Evolutionary conservation across 2,113 vertebrate genomes (phyloP), one percentile per base, ranked within the genome.

Genomic region (Hoplias malabaricus): DNA sequence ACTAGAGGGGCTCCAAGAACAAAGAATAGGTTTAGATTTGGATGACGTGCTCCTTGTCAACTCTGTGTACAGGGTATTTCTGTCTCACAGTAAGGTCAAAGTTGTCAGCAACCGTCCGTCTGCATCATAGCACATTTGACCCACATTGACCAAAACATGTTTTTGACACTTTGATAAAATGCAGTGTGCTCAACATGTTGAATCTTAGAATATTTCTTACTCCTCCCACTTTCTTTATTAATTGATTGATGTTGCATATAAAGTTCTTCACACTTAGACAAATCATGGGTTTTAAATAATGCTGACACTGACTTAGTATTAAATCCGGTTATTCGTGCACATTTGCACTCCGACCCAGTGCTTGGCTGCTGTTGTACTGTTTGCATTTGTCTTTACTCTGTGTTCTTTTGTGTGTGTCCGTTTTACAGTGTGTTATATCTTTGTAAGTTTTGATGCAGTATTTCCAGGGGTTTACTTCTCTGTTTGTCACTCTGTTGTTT

Each of bases 1-100:
- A 88, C 86, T 81, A 89, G 87, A 84, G 91, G 89, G 87, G 83
- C 76, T 81, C 11, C 79, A 81, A 82, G 81, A 76, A 76, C 85
- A 86, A 50, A 82, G 86, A 81, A 27, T 85, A 86, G 83, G 82
- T 82, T 75, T 83, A 85, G 82, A 85, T 84, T 82, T 87, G 78
- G 87, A 54, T 5, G 7, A 53, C n/a, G 62, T 43, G 25, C 29
- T 36, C 23, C 38, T 19, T 67, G 48, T 71, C 57, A 43, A 73
- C 36, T 4, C 14, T 57, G n/a, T 21, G 59, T 29, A 57, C 27
- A 23, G 36, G 63, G 34, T 57, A 34, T 31, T 29, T 27, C 46
- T 69, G 40, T 68, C 12, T 16, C 53, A 69, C 40, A 40, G 33
- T 62, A 1, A 43, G 38, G 13, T 73, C 34, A 61, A 25, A 48